phyloP scores from a whole-genome alignment of 2,113 vertebrate species.

The Edolisoma coerulescens region DNA sequence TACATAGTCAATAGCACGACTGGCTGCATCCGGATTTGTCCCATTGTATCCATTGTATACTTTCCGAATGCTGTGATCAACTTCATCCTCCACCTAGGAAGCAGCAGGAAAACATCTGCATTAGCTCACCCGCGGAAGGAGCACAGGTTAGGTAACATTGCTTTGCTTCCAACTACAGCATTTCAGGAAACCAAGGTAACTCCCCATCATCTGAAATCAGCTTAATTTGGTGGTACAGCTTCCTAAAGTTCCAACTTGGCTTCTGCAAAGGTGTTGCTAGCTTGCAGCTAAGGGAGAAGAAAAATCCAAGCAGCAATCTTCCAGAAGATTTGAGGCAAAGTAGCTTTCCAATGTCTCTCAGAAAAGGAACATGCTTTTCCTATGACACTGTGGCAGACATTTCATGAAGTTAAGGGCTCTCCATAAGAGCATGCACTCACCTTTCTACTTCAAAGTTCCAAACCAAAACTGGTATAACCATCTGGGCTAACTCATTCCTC shows the following conservation, averaged over 20 bases:
- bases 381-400: neutral
- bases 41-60: slow-evolving; percentile 94
- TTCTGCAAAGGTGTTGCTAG: neutral
- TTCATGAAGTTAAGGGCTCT: neutral
- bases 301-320: neutral
- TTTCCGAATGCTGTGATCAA: slow-evolving; percentile 90
- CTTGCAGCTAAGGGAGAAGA: neutral
- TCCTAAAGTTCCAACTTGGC: neutral
- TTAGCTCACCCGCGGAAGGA: neutral
- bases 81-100: slow-evolving; percentile 89
- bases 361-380: neutral
- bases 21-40: slow-evolving; percentile 90
- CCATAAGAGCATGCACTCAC: neutral
- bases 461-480: neutral
- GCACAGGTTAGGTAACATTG: neutral
- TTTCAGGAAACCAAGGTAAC: neutral
- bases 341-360: neutral
- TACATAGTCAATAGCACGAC: slow-evolving; percentile 96
- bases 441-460: neutral
- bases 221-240: neutral
- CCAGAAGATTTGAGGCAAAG: neutral
- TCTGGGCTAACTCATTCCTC: neutral
- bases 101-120: neutral
- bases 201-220: neutral
- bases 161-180: neutral